Evolutionary conservation across 2,888 invertebrate genomes (phyloP).

Genomic region (Gerris lacustris): DNA sequence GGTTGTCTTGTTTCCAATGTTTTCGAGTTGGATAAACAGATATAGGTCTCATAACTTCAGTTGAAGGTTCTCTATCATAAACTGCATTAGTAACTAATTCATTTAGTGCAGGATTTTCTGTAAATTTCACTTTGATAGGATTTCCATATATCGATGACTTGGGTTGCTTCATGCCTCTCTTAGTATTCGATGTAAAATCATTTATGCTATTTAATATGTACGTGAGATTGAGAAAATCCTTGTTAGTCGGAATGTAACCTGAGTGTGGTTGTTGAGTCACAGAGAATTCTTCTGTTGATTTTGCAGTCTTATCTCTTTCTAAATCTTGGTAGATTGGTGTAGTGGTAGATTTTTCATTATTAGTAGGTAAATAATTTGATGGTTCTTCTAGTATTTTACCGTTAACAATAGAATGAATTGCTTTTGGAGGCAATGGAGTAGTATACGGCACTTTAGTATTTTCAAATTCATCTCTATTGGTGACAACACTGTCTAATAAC

Average conservation of each 20-base stretch:
- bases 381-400: background rate
- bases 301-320: background rate
- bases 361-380: background rate
- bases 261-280: background rate
- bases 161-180: background rate
- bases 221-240: slow-evolving; percentile 6
- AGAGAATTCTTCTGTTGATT: background rate
- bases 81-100: background rate
- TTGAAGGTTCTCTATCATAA: background rate
- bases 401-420: background rate
- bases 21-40: background rate
- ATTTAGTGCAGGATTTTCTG: background rate
- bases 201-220: slow-evolving; percentile 1
- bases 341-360: background rate
- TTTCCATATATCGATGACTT: background rate
- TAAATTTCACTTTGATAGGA: background rate
- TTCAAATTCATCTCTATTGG: background rate
- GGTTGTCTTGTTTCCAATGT: too few relatives aligned
- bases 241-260: background rate
- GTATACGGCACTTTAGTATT: background rate
- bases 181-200: slow-evolving; percentile 4
- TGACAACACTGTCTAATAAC: background rate
- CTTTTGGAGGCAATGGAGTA: background rate
- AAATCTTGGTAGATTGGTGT: background rate
- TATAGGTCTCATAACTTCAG: background rate